phyloP scores from a whole-genome alignment of 2,113 vertebrate species.

The Larimichthys polyactis region DNA sequence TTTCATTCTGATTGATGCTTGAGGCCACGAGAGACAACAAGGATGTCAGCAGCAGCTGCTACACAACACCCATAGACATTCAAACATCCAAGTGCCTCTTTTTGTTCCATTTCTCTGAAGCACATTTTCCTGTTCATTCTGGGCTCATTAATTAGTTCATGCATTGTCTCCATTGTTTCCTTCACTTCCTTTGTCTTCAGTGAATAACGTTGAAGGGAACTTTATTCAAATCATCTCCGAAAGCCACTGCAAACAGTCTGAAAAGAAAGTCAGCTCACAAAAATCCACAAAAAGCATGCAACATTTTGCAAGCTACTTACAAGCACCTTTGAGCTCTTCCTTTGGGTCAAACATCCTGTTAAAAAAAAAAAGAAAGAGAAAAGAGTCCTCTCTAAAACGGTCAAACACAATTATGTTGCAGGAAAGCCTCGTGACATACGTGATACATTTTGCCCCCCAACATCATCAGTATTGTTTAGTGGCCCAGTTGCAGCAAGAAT shows the following conservation, averaged over 20 bases:
- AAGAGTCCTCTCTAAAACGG: background rate
- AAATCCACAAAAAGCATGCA: background rate
- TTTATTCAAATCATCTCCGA: background rate
- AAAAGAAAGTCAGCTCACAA: background rate
- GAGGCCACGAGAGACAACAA: background rate
- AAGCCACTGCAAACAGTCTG: background rate
- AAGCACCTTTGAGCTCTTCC: background rate
- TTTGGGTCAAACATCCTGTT: background rate
- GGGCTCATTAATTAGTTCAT: background rate
- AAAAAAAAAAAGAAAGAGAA: background rate
- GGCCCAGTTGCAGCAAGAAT: slow-evolving; percentile 60
- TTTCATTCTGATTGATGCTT: background rate
- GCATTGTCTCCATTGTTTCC: background rate
- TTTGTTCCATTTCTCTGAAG: background rate
- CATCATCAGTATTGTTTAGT: slow-evolving; percentile 24
- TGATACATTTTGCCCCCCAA: background rate
- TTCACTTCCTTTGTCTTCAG: background rate
- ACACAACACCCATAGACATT: background rate
- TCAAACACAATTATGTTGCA: background rate
- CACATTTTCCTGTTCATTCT: background rate
- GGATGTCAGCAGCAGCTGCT: background rate
- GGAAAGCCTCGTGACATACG: background rate
- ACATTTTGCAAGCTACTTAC: no score
- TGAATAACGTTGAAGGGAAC: background rate
- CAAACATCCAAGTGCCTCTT: background rate